These are phyloP conservation scores for Brenthis hecate DNA, from an alignment of 2,888 invertebrate genomes.

Conservation along the genomic window DNA sequence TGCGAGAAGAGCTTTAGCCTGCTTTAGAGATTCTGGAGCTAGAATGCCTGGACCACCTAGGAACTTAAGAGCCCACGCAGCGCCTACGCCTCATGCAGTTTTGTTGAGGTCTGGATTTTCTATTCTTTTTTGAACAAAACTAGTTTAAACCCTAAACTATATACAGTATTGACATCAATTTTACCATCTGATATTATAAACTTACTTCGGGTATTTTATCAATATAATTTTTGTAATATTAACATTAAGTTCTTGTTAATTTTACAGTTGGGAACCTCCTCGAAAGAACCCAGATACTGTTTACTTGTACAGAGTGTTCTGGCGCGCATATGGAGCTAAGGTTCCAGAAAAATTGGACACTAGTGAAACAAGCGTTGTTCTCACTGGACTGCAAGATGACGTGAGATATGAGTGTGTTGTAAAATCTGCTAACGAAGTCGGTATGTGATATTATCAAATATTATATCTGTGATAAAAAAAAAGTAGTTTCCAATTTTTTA, in stretches of 20 bases:
- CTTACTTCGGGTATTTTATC: neutral
- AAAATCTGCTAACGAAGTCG: constrained; percentile 90
- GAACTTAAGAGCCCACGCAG: constrained; percentile 62
- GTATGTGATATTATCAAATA: constrained; percentile 58
- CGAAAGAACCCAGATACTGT: constrained; percentile 91
- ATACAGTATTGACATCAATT: too few relatives aligned
- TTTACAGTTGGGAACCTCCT: constrained; percentile 88
- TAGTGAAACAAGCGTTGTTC: constrained; percentile 85
- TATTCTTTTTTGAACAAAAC: neutral
- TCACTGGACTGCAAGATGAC: constrained; percentile 88
- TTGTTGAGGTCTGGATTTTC: constrained; percentile 58
- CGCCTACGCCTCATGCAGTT: constrained; percentile 69
- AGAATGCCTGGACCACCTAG: constrained; percentile 90
- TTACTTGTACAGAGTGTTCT: constrained; percentile 91
- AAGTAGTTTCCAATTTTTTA: too few relatives aligned
- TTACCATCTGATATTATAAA: too few relatives aligned
- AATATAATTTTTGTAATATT: neutral
- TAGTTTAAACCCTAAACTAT: too few relatives aligned
- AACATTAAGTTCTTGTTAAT: neutral
- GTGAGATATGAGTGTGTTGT: constrained; percentile 90
- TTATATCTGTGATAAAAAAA: too few relatives aligned
- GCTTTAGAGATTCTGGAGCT: constrained; percentile 90
- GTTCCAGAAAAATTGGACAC: constrained; percentile 87
- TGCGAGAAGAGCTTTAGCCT: constrained; percentile 88
- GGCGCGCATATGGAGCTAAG: constrained; percentile 86